These are phyloP conservation scores for Aurelia aurita complex sp. Pacific DNA, from an alignment of 30 jellyfish, hydroid and myxozoan species.

Conservation along the genomic window DNA sequence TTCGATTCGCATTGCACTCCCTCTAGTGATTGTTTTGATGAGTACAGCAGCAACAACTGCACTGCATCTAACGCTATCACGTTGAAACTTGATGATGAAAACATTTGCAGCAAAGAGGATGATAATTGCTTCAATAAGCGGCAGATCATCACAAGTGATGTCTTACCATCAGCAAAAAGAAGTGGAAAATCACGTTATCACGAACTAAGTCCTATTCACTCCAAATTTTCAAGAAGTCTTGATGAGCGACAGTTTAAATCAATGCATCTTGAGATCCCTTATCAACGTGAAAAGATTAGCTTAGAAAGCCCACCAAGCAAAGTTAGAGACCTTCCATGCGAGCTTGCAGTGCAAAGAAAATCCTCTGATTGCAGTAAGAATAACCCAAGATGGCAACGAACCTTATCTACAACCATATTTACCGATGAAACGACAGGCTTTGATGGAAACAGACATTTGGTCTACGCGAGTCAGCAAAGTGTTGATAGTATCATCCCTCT, in stretches of 20 bases:
- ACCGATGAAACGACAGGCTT: not conserved
- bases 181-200: not conserved
- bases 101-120: no score
- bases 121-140: no score
- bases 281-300: not conserved
- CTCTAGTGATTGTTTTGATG: not conserved
- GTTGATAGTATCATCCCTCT: no score
- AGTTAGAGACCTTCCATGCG: not conserved
- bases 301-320: not conserved
- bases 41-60: not conserved
- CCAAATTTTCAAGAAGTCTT: conserved; percentile 27
- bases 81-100: no score
- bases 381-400: not conserved
- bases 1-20: not conserved
- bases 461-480: no score
- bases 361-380: conserved; percentile 37
- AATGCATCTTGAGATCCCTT: conserved; percentile 24
- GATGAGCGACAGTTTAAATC: conserved; percentile 41
- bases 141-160: no score
- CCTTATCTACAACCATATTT: not conserved
- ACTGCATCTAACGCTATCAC: no score
- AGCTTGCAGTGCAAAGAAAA: conserved; percentile 2
- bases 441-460: not conserved
- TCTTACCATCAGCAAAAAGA: no score
- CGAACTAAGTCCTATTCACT: not conserved